phyloP scores from a whole-genome alignment of 2,797 vertebrate species.

The Phalanger gymnotis region DNA sequence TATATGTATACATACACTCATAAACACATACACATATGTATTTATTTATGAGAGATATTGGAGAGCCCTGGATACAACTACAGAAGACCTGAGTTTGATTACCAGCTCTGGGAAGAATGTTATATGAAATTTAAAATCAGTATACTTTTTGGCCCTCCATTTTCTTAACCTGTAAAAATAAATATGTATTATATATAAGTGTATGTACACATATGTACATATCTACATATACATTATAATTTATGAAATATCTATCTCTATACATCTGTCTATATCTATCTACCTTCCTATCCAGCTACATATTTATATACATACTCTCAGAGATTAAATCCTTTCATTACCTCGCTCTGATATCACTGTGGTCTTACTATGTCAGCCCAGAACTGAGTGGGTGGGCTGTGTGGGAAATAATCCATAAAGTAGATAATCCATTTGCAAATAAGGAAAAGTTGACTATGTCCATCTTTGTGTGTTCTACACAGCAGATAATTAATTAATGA shows the following conservation, averaged over 20 bases:
- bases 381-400: background rate
- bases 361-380: background rate
- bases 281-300: background rate
- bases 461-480: conserved; percentile 56
- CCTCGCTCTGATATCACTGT: background rate
- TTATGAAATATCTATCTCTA: background rate
- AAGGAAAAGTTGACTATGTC: conserved; percentile 60
- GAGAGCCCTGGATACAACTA: background rate
- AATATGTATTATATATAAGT: too few relatives aligned
- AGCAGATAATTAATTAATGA: conserved; percentile 73
- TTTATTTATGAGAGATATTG: background rate
- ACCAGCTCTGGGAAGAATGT: background rate
- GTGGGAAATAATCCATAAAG: background rate
- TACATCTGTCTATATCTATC: background rate
- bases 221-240: too few relatives aligned
- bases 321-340: background rate
- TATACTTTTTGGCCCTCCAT: background rate
- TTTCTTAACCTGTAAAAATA: background rate
- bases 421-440: conserved; percentile 37
- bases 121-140: background rate
- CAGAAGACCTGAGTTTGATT: background rate
- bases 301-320: background rate
- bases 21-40: too few relatives aligned
- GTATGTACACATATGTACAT: too few relatives aligned
- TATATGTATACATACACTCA: background rate